Evolutionary conservation across 2,797 vertebrate species (phyloP).

Genomic region (Steatocranus sp.): DNA sequence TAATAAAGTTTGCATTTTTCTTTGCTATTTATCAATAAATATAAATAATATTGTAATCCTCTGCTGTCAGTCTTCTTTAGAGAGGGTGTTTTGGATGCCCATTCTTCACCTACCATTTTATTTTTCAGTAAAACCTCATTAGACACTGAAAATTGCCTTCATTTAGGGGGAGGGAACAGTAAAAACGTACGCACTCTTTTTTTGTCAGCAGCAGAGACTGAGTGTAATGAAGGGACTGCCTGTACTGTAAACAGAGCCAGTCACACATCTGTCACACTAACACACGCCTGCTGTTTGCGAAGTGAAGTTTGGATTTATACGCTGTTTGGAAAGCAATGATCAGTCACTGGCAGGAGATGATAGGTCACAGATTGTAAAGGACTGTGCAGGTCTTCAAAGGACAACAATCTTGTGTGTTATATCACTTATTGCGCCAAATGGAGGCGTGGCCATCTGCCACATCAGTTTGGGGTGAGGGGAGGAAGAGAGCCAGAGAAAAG

Average conservation of each 20-base stretch:
- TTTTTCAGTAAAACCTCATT: not conserved
- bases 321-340: not conserved
- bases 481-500: not conserved
- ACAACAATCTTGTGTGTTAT: not conserved
- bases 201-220: not conserved
- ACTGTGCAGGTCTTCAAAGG: not conserved
- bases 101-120: not conserved
- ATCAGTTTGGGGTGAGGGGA: not conserved
- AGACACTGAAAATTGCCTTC: not conserved
- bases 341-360: not conserved
- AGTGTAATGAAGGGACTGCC: conserved; percentile 19
- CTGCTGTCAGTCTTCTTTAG: not conserved
- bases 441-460: not conserved
- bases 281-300: conserved; percentile 38
- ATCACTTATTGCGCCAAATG: not conserved
- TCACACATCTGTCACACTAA: conserved; percentile 49
- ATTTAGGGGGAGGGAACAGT: not conserved
- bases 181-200: not conserved
- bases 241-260: conserved; percentile 58
- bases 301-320: conserved; percentile 47
- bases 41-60: conserved; percentile 6
- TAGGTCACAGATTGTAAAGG: not conserved
- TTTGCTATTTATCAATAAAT: conserved; percentile 60
- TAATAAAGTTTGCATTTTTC: conserved; percentile 1
- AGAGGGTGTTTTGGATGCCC: not conserved